Conservation (phyloP, 2,113 vertebrate species). For the Xenus cinereus region DNA sequence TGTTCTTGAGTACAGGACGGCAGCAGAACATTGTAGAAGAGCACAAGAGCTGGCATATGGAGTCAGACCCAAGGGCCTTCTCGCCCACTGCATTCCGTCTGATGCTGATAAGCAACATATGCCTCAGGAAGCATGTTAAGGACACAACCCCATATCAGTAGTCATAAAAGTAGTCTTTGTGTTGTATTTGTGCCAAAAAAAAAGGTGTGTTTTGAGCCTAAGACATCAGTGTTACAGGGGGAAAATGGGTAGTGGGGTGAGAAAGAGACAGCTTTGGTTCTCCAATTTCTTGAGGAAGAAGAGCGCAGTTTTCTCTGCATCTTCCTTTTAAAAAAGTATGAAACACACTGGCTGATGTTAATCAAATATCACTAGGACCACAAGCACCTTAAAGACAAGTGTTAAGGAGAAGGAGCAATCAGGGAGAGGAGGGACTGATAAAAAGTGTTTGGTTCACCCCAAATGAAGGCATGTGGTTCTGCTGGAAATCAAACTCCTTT, state of each 20-base stretch:
- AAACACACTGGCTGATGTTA: neutral
- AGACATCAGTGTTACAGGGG: neutral
- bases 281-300: neutral
- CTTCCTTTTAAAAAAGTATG: neutral
- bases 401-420: neutral
- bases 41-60: too few species aligned
- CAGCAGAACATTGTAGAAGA: rapidly evolving
- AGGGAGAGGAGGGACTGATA: neutral
- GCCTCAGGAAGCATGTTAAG: neutral
- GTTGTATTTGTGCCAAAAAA: neutral
- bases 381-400: neutral
- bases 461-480: rapidly evolving
- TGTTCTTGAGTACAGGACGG: neutral
- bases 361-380: neutral
- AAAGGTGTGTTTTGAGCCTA: neutral
- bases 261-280: neutral
- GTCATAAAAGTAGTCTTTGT: neutral
- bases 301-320: neutral
- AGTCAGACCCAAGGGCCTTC: neutral
- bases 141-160: neutral
- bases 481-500: neutral
- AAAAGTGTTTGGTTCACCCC: neutral
- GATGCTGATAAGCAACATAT: neutral
- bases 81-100: neutral
- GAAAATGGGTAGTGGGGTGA: rapidly evolving